Conservation (phyloP, 2,888 invertebrate species). For the Pomacea canaliculata region DNA sequence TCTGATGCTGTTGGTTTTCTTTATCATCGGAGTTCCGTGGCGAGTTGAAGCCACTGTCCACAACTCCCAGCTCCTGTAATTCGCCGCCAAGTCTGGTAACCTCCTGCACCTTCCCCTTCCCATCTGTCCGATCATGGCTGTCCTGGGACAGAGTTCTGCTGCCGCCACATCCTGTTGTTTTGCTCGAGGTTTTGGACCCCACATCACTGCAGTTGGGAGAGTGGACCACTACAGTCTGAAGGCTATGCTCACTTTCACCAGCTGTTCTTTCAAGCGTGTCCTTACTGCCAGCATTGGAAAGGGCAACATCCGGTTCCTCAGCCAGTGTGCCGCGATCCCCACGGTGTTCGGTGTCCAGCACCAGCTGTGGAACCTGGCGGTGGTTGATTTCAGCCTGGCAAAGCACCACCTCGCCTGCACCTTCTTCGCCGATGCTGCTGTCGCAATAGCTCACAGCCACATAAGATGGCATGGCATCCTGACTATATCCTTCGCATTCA, state of each 20-base stretch:
- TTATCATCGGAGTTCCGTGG: constrained; percentile 41
- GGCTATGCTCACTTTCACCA: constrained; percentile 50
- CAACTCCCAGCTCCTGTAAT: constrained; percentile 42
- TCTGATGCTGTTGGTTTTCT: constrained; percentile 7
- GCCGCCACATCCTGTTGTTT: background rate
- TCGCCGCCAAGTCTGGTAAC: constrained; percentile 39
- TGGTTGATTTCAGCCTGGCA: constrained; percentile 30
- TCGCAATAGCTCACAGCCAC: constrained; percentile 18
- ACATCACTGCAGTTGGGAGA: constrained; percentile 24
- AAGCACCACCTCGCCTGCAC: constrained; percentile 22
- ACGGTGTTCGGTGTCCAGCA: constrained; percentile 26
- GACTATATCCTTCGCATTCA: constrained; percentile 16
- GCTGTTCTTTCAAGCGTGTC: constrained; percentile 28
- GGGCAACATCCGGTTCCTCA: constrained; percentile 22
- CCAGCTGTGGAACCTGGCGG: constrained; percentile 25
- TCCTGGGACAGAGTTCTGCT: background rate
- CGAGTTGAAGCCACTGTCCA: constrained; percentile 60
- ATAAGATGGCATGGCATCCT: constrained; percentile 13
- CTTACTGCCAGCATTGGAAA: constrained; percentile 24
- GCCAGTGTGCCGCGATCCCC: constrained; percentile 11
- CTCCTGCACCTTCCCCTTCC: background rate
- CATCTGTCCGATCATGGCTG: background rate
- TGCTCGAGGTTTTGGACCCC: background rate
- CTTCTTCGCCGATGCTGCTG: constrained; percentile 25
- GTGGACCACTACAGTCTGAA: constrained; percentile 48